Base-by-base conservation (phyloP, 2,888 invertebrate species). In the Piscicola geometra region DNA sequence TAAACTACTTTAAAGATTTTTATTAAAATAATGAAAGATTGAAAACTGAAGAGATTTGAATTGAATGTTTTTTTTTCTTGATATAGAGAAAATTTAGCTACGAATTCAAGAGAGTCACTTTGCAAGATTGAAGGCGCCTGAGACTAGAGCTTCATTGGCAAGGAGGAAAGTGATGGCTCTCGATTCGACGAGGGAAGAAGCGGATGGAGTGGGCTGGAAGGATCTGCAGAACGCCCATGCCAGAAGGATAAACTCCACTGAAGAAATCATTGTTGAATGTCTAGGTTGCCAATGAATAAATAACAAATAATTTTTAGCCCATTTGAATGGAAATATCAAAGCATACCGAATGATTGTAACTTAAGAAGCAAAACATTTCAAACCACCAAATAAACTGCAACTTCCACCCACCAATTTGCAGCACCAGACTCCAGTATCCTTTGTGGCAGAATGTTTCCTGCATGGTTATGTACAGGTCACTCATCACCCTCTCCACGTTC, bases 121-220 rank as follows among this genome's bases (percentile, higher is more conserved):
- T 80, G 86, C 86, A 76, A 90, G 84, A 86, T 92, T 91, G 85
- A 90, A 90, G 78, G 88, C 86, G 76, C 88, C 86, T 80, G 93
- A 93, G 81, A 92, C 89, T 76, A 90, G 83, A 76, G 91, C 89
- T 86, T 95, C 94, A 81, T 90, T 87, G 83, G 90, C 89, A 80
- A 94, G 89, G 76, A 93, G 90, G 79, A 90, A 89, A 78, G 92
- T 90, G 80, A 95, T 89, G 87, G 92, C 93, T 77, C 90, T 90
- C 67, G 93, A 90, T 86, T 95, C 94, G 28, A 85, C 81, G 78
- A 84, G 86, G 76, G 86, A 86, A 77, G 86, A 87, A 78, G 91
- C 90, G 60, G 94, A 94, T 84, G 93, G 93, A 78, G 94, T 88
- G 32, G 93, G 91, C 79, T 93, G 93, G 85, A 92, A 91, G 75